Base-by-base conservation (phyloP, 2,113 vertebrate species). In the Felis chaus region DNA sequence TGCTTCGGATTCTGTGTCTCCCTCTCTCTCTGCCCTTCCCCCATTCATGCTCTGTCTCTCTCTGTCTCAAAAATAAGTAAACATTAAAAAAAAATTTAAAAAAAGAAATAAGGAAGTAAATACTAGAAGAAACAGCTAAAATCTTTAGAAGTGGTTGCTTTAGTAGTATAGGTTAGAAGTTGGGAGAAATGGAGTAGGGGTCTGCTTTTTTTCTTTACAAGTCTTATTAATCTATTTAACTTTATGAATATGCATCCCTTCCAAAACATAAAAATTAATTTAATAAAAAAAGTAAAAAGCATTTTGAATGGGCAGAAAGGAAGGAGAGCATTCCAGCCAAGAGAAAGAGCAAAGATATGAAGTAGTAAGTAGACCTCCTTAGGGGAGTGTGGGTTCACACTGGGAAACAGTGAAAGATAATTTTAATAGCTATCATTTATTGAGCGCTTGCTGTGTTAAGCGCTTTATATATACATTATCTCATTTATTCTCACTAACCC, bases 151-250 rank as follows among this genome's bases (percentile, higher is more conserved):
- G 33, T 89, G 16, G 36, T 95, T 74, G 18, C 48, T 91, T 86
- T 90, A 78, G 27, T 87, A 74, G 50, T 91, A 29, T 18, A 81
- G 63, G 33, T 80, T 41, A 78, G n/a, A 97, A 97, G 39, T 81
- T 80, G 10, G n/a, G 57, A 87, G 45, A 93, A 69, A 68, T 69
- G 16, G 11, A 68, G n/a, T 69, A 82, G 18, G 33, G 8, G 36
- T 96, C 55, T 79, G 33, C 31, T 93, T 16, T 88, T 97, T 95
- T 96, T 81, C 85, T 78, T 86, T 90, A 36, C 25, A 85, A 90
- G 73, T 15, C 39, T 92, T 94, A 82, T 87, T 50, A 86, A 61
- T 79, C 33, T 92, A 31, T 88, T 87, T 65, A 95, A 66, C 57
- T 78, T 96, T 82, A 36, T 85, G 63, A 76, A 80, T 86, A 88